Percentiles rank a stretch among this genome's conserved stretches.
phyloP scores from a whole-genome alignment of 2,888 invertebrate genomes.

The Pinctada fucata region DNA sequence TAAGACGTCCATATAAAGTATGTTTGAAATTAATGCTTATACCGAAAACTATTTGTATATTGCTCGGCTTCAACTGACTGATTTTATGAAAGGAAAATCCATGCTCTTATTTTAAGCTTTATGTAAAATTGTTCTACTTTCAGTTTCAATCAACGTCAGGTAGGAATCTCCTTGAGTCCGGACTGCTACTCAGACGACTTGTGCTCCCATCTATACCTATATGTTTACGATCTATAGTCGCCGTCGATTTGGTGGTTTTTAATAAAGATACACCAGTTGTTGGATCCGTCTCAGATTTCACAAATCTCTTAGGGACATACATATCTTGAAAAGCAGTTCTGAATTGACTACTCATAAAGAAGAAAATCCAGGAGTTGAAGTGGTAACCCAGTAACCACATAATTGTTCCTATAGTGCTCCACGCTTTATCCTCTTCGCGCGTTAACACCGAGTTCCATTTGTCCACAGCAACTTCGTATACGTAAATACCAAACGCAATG shows the following conservation, averaged over 20 bases:
- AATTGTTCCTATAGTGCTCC: conserved; percentile 23
- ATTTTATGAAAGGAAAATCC: no score
- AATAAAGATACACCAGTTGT: not conserved
- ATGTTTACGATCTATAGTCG: not conserved
- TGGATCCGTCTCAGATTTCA: not conserved
- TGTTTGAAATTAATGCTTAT: no score
- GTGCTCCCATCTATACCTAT: not conserved
- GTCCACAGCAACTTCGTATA: conserved; percentile 26
- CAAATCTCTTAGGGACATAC: not conserved
- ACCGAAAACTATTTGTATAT: no score
- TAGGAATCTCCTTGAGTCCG: not conserved
- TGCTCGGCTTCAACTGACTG: no score
- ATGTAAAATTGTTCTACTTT: no score
- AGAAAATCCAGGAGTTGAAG: conserved; percentile 33
- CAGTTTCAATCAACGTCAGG: not conserved
- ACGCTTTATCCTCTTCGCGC: conserved; percentile 26
- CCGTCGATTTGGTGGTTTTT: not conserved
- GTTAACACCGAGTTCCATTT: conserved; percentile 21
- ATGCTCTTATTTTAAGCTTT: no score
- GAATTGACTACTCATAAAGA: conserved; percentile 36
- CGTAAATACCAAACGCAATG: conserved; percentile 24
- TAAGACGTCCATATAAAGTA: no score
- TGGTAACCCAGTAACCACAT: conserved; percentile 29
- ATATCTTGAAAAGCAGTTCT: conserved; percentile 20
- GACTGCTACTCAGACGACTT: not conserved